These are phyloP conservation scores for Ophioderma brevispina DNA, from an alignment of 35 echinoderm and acorn worm genomes.

Conservation along the genomic window DNA sequence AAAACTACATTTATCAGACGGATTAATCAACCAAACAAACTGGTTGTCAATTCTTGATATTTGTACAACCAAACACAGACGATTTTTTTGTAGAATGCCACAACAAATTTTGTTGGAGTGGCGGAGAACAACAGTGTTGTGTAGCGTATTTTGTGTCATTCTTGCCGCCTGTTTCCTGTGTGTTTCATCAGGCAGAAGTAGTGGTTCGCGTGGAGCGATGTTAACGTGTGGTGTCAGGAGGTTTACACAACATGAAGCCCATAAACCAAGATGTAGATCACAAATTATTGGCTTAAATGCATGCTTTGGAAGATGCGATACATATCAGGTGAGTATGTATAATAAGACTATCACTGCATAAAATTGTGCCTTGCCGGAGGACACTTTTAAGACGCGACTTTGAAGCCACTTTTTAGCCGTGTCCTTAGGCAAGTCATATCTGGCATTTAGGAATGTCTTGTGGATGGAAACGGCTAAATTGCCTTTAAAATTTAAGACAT, in stretches of 20 bases:
- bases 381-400: too few species aligned
- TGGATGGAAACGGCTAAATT: too few species aligned
- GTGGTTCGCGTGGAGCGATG: neutral
- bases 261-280: constrained; percentile 76
- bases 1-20: too few species aligned
- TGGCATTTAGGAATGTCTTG: too few species aligned
- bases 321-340: constrained; percentile 87
- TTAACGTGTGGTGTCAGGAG: neutral
- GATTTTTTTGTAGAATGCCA: neutral
- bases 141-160: neutral
- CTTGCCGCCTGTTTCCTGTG: neutral
- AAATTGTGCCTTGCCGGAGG: too few species aligned
- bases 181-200: neutral
- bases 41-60: too few species aligned
- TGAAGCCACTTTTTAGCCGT: too few species aligned
- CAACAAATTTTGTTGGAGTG: neutral
- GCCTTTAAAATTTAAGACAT: too few species aligned
- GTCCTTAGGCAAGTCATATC: too few species aligned
- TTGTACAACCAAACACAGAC: too few species aligned
- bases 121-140: neutral
- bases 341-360: too few species aligned
- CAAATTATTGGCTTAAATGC: constrained; percentile 65
- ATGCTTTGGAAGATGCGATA: constrained; percentile 90
- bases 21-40: too few species aligned
- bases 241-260: constrained; percentile 45